phyloP scores from a whole-genome alignment of 2,888 invertebrate genomes.

The Ptychoptera albimana region DNA sequence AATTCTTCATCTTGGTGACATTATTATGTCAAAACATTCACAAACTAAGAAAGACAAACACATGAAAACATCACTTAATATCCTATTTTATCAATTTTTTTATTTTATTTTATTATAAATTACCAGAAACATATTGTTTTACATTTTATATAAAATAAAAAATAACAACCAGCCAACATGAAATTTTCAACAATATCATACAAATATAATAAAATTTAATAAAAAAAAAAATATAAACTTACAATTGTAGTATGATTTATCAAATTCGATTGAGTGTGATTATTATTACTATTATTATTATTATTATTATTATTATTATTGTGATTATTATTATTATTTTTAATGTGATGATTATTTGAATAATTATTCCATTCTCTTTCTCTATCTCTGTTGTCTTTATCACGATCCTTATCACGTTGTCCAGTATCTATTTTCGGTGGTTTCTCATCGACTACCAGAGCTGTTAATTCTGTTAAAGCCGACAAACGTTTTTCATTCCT shows the following conservation, averaged over 20 bases:
- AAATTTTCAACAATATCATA: no score
- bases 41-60: no score
- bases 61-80: no score
- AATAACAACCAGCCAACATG: background rate
- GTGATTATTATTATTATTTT: conserved; percentile 13
- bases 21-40: no score
- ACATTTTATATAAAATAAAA: background rate
- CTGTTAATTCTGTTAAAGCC: conserved; percentile 31
- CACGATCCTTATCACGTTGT: conserved; percentile 34
- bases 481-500: conserved; percentile 38
- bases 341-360: conserved; percentile 12
- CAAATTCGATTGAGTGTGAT: conserved; percentile 6
- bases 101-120: no score
- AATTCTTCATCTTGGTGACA: no score
- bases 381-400: conserved; percentile 16
- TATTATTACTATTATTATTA: conserved; percentile 10
- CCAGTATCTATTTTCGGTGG: conserved; percentile 38
- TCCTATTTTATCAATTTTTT: no score
- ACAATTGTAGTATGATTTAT: conserved; percentile 14
- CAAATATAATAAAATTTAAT: no score
- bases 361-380: conserved; percentile 17
- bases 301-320: conserved; percentile 9
- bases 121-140: no score
- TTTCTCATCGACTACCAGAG: conserved; percentile 38
- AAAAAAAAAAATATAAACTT: conserved; percentile 9